Base-by-base conservation (phyloP, 2,888 invertebrate species). In the Cryptus armator region DNA sequence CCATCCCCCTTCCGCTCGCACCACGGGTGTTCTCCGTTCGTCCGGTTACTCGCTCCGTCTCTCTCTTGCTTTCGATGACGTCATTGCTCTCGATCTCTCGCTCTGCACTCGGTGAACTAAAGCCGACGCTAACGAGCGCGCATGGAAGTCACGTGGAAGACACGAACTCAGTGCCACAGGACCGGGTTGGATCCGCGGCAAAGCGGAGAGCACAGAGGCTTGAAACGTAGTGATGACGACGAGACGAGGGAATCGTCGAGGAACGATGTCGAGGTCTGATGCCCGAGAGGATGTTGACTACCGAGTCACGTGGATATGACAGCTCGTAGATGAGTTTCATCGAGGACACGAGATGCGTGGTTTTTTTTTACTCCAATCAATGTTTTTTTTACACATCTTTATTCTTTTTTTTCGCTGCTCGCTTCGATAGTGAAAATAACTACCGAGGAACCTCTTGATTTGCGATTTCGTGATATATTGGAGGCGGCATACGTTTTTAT, bases 71-170 rank as follows among this genome's bases (percentile, higher is more conserved):
- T 83, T 86, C 74, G 86, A 71, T 84, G 85, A 87, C 84, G 86
- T 86, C 81, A 81, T 56, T 87, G 87, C 88, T 81, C 82, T 81
- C 84, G 82, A 88, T 89, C 89, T 86, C 87, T 85, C 81, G 78
- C 74, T 87, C 87, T 80, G 74, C 86, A 86, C 84, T 90, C 62
- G 67, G 70, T 67, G 81, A 48, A 78, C 86, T 83, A 93, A 92
- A 93, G 93, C 92, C 92, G 93, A 92, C 93, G 91, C 91, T 93
- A 93, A 93, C 93, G 93, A 93, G 93, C 83, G 86, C 91, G 90
- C 92, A 90, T 92, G 93, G 91, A 92, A 93, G 92, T 93, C 93
- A 93, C 93, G 93, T 93, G 93, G 92, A 93, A 92, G 89, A 90
- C 88, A 77, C 86, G 84, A 67, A 67, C 85, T 74, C 37, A 37